Evolutionary conservation across 2,888 invertebrate genomes (phyloP).

Genomic region (Caenorhabditis sp.): DNA sequence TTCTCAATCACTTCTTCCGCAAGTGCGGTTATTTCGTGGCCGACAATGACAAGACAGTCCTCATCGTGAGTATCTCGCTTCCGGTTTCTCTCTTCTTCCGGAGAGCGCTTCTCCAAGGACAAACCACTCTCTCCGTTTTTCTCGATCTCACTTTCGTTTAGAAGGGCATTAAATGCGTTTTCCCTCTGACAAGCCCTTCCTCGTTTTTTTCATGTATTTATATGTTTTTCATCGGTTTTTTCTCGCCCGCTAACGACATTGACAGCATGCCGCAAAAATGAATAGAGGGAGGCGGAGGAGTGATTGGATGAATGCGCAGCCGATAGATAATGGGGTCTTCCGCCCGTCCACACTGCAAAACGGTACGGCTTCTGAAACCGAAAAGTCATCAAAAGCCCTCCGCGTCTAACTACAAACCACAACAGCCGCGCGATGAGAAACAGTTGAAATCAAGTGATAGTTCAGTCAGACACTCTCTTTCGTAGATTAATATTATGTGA

Average conservation of each 20-base stretch:
- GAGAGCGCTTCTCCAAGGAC: constrained; percentile 33
- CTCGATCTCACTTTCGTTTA: constrained; percentile 35
- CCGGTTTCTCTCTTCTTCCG: no score
- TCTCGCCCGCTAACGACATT: constrained; percentile 34
- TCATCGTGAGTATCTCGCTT: constrained; percentile 63
- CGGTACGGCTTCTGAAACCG: not conserved
- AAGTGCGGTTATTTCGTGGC: constrained; percentile 68
- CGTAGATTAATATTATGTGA: no score
- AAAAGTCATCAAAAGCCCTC: not conserved
- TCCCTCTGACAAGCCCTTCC: not conserved
- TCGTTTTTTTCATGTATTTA: constrained; percentile 23
- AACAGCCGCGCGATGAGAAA: no score
- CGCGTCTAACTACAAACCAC: constrained; percentile 3
- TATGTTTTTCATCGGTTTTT: constrained; percentile 24
- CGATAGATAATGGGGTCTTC: constrained; percentile 21
- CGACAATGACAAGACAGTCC: constrained; percentile 66
- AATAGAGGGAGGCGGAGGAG: constrained; percentile 12
- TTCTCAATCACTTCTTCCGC: constrained; percentile 62
- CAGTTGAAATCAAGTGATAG: constrained; percentile 1
- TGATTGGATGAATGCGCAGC: constrained; percentile 15
- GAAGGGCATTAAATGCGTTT: constrained; percentile 39
- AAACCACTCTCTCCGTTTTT: not conserved
- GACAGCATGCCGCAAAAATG: constrained; percentile 43
- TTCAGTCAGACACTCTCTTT: constrained; percentile 2
- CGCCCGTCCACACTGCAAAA: constrained; percentile 10